These are phyloP conservation scores for Phaetusa simplex DNA, from an alignment of 2,113 vertebrate genomes.

Conservation along the genomic window DNA sequence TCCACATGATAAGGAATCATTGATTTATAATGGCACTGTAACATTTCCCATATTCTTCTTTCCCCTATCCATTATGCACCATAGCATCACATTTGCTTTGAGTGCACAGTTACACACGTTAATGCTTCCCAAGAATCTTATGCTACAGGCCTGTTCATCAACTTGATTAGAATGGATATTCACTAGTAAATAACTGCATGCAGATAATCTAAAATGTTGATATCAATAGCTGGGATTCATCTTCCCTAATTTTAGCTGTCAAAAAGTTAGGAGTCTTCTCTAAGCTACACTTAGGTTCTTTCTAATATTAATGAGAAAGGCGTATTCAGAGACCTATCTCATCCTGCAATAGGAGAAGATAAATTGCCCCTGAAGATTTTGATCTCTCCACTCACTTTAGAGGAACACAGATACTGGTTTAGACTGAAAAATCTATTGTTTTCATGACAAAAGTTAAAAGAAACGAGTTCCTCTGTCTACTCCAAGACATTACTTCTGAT, in stretches of 20 bases:
- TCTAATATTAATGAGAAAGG: background rate
- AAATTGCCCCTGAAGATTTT: background rate
- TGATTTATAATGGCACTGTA: background rate
- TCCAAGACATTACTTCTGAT: background rate
- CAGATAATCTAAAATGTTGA: background rate
- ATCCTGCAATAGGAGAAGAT: background rate
- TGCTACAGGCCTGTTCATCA: background rate
- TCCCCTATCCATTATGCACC: background rate
- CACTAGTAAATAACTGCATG: background rate
- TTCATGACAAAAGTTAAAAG: background rate
- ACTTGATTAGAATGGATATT: background rate
- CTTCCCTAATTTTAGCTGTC: background rate
- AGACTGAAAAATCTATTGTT: background rate
- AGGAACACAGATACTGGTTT: background rate
- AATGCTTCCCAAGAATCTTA: background rate
- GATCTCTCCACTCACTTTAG: background rate
- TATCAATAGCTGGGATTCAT: background rate
- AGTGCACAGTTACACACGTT: background rate
- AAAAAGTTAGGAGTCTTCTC: background rate
- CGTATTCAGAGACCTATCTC: background rate
- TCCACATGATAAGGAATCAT: background rate
- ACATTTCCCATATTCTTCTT: background rate
- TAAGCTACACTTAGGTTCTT: background rate
- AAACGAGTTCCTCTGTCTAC: background rate
- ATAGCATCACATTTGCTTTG: background rate